These are phyloP conservation scores for Drosophila atroscutellata DNA, from an alignment of 2,888 invertebrate species.

Conservation along the genomic window DNA sequence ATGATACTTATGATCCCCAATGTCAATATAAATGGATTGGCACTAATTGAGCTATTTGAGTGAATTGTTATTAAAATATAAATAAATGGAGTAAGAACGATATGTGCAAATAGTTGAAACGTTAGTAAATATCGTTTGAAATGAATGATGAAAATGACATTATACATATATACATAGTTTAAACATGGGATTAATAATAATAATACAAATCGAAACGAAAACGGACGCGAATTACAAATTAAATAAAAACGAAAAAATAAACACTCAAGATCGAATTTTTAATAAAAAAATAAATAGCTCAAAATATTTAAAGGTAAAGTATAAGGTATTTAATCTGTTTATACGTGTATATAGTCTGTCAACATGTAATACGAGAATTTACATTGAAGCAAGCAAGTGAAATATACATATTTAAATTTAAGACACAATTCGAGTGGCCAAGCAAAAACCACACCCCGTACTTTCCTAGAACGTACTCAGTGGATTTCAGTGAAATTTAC, in stretches of 20 bases:
- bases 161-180: slow-evolving; percentile 80
- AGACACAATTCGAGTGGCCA: slow-evolving; percentile 42
- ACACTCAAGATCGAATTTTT: slow-evolving; percentile 59
- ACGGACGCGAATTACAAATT: slow-evolving; percentile 60
- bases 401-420: slow-evolving; percentile 14
- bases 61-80: slow-evolving; percentile 80
- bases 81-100: slow-evolving; percentile 72
- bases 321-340: not conserved
- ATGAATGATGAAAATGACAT: slow-evolving; percentile 70
- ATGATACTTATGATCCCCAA: slow-evolving; percentile 75
- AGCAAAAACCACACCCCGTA: slow-evolving; percentile 42
- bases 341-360: not conserved
- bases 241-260: slow-evolving; percentile 59
- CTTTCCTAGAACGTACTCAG: slow-evolving; percentile 54
- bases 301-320: slow-evolving; percentile 16
- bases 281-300: slow-evolving; percentile 16
- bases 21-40: slow-evolving; percentile 72
- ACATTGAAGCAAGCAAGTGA: slow-evolving; percentile 24
- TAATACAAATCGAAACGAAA: slow-evolving; percentile 59
- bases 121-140: slow-evolving; percentile 76
- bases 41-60: slow-evolving; percentile 78
- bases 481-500: slow-evolving; percentile 47
- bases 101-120: slow-evolving; percentile 60
- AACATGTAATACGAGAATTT: slow-evolving; percentile 4
- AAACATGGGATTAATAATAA: slow-evolving; percentile 76